A percentile compares a stretch with the other conserved stretches of the same genome.
These are phyloP conservation scores for Saccopteryx leptura DNA, from an alignment of 2,113 vertebrate genomes.

Conservation along the genomic window DNA sequence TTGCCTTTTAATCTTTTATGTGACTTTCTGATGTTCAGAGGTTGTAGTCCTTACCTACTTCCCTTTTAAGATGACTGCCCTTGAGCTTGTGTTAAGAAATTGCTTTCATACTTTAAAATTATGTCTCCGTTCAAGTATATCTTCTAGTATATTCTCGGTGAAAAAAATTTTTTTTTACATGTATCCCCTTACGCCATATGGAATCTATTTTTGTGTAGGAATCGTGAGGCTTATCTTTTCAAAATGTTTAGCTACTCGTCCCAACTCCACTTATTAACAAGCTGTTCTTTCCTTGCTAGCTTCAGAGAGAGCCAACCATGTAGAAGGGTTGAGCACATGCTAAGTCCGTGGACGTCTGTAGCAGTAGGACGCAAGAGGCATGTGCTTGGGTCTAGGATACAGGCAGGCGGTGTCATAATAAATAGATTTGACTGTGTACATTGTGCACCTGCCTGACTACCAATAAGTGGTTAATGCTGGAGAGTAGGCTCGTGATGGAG, in stretches of 20 bases:
- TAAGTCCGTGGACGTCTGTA: not conserved
- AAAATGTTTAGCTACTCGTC: constrained; percentile 36
- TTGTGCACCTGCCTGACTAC: too few relatives aligned
- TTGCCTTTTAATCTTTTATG: constrained; percentile 60
- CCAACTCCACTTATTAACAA: not conserved
- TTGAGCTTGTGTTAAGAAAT: constrained; percentile 59
- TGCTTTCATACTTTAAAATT: constrained; percentile 55
- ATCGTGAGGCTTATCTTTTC: constrained; percentile 1
- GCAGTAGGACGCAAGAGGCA: not conserved
- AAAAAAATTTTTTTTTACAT: not conserved
- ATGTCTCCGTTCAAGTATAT: constrained; percentile 27
- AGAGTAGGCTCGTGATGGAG: not conserved
- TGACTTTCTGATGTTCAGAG: constrained; percentile 62
- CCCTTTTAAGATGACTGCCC: constrained; percentile 67
- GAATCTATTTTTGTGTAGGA: constrained; percentile 22
- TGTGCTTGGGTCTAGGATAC: not conserved
- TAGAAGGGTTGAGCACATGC: not conserved
- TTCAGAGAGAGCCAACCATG: not conserved
- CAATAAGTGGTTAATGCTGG: not conserved
- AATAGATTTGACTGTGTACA: not conserved
- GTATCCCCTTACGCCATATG: not conserved
- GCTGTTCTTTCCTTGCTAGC: not conserved
- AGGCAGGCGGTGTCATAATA: not conserved
- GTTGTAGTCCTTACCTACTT: constrained; percentile 51
- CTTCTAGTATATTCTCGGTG: not conserved